These are phyloP conservation scores for Brachionus sp. DNA, from an alignment of 1,140 invertebrate species.

Conservation along the genomic window DNA sequence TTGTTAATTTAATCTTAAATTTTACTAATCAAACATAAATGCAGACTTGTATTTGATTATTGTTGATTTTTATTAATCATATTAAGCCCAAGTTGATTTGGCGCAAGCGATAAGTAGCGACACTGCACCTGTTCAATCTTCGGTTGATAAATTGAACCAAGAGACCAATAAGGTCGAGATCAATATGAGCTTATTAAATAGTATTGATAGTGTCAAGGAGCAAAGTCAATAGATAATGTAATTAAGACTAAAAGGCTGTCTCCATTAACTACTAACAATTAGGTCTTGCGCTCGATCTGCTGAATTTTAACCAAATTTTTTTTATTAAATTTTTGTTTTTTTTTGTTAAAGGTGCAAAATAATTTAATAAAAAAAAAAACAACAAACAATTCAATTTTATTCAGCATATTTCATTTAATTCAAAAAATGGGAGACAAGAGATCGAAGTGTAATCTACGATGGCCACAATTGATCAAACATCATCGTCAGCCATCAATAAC, in stretches of 20 bases:
- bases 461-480: neutral
- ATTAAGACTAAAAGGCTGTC: neutral
- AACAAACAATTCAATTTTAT: neutral
- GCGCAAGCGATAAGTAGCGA: neutral
- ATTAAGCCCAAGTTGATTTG: conserved; percentile 18
- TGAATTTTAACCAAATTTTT: neutral
- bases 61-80: neutral
- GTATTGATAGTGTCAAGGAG: neutral
- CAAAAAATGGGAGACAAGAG: neutral
- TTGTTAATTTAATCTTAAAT: neutral
- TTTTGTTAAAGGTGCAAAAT: conserved; percentile 29
- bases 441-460: neutral
- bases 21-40: neutral
- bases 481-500: neutral
- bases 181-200: conserved; percentile 25
- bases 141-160: neutral
- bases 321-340: neutral
- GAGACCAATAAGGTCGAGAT: conserved; percentile 17
- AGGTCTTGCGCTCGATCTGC: neutral
- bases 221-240: neutral
- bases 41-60: neutral
- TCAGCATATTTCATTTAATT: neutral
- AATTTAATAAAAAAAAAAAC: neutral
- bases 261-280: conserved; percentile 10
- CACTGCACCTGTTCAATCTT: neutral